Evolutionary conservation across 2,113 vertebrate species (phyloP).

Genomic region (Dicrurus megarhynchus): DNA sequence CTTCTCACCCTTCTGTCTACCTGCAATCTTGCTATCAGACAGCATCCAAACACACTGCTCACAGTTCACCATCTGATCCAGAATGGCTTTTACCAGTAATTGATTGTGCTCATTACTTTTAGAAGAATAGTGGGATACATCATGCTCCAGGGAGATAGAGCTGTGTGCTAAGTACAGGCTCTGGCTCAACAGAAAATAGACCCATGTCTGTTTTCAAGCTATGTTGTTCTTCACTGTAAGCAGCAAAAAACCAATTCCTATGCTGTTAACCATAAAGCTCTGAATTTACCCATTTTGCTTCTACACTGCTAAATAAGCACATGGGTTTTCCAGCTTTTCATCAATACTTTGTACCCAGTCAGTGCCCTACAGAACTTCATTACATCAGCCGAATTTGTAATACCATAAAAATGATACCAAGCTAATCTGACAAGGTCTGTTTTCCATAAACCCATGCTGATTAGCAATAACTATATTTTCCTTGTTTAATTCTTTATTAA

Average conservation of each 20-base stretch:
- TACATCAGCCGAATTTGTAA: conserved; percentile 1
- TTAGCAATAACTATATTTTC: conserved; percentile 46
- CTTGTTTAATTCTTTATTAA: conserved; percentile 59
- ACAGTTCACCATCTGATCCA: neutral
- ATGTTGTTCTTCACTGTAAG: accelerated
- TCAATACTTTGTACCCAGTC: neutral
- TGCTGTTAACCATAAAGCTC: neutral
- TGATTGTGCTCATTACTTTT: neutral
- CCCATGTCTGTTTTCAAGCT: neutral
- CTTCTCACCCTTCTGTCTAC: neutral
- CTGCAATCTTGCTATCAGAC: neutral
- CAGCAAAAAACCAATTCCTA: neutral
- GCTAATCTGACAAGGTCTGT: conserved; percentile 46
- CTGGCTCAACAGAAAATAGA: neutral
- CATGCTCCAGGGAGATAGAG: neutral
- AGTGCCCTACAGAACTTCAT: neutral
- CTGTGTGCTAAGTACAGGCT: neutral
- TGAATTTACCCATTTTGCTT: neutral
- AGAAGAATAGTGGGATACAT: neutral
- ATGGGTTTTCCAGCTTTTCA: neutral
- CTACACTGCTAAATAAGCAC: neutral
- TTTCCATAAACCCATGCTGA: conserved; percentile 41
- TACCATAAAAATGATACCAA: conserved; percentile 5
- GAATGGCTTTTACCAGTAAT: neutral
- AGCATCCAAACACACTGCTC: neutral